Conservation (phyloP, 2,797 vertebrate species). For the Apogon talboti region DNA sequence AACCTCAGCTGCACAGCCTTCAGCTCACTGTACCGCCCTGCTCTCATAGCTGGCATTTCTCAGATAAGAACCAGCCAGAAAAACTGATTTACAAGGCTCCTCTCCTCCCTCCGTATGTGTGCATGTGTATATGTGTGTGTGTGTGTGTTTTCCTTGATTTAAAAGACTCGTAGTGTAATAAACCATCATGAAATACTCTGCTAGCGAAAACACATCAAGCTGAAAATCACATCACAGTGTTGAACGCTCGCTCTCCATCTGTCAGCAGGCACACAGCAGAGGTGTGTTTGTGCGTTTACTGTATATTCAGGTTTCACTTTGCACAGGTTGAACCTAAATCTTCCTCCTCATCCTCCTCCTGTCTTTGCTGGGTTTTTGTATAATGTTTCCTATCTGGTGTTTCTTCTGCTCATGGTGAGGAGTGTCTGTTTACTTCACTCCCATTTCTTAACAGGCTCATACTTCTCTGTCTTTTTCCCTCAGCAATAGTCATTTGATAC, state of each 20-base stretch:
- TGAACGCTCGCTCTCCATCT: slow-evolving; percentile 37
- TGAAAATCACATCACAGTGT: slow-evolving; percentile 61
- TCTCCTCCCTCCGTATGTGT: slow-evolving; percentile 24
- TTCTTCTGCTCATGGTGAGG: slow-evolving; percentile 8
- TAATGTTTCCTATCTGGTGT: slow-evolving; percentile 17
- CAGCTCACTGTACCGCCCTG: slow-evolving; percentile 26
- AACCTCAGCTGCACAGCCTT: slow-evolving; percentile 9
- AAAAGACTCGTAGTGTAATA: slow-evolving; percentile 60
- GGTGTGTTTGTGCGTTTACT: slow-evolving; percentile 26
- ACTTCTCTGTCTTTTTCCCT: slow-evolving; percentile 9
- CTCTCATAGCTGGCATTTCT: slow-evolving; percentile 60
- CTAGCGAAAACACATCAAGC: slow-evolving; percentile 51
- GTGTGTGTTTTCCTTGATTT: slow-evolving; percentile 44
- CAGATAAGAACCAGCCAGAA: slow-evolving; percentile 63
- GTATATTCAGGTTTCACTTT: slow-evolving; percentile 24
- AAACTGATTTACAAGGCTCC: slow-evolving; percentile 63
- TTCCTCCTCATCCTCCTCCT: slow-evolving; percentile 12
- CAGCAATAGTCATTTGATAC: slow-evolving; percentile 59
- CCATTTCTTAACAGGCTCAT: slow-evolving; percentile 25
- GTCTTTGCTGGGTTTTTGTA: slow-evolving; percentile 9
- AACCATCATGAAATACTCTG: slow-evolving; percentile 55
- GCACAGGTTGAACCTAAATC: slow-evolving; percentile 30
- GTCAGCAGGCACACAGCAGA: slow-evolving; percentile 24
- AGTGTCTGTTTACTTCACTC: slow-evolving; percentile 32
- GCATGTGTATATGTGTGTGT: slow-evolving; percentile 11